These are phyloP conservation scores for Heliconius eleuchia DNA, from an alignment of 1,140 invertebrate species.

Conservation along the genomic window DNA sequence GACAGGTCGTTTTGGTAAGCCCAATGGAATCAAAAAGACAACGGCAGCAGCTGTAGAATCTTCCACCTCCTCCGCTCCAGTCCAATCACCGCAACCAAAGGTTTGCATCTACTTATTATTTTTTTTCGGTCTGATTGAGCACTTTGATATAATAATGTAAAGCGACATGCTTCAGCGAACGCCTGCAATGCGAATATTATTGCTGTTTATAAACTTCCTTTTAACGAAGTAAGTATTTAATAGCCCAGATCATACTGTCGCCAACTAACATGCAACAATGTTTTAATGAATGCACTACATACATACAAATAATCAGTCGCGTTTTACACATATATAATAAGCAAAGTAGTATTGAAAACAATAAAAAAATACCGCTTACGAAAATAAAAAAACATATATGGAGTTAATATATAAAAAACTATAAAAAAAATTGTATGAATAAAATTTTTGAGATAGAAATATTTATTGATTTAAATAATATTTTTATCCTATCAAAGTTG, in stretches of 20 bases:
- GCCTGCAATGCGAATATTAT: slow-evolving; percentile 54
- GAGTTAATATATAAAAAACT: too few relatives aligned
- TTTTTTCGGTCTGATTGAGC: slow-evolving; percentile 26
- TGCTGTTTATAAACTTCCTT: slow-evolving; percentile 37
- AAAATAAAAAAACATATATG: too few relatives aligned
- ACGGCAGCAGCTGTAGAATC: slow-evolving; percentile 48
- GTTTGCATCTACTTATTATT: slow-evolving; percentile 46
- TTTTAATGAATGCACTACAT: neutral
- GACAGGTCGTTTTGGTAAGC: slow-evolving; percentile 73
- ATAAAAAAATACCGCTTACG: too few relatives aligned
- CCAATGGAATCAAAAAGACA: slow-evolving; percentile 56
- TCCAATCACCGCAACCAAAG: slow-evolving; percentile 65
- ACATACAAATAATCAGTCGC: too few relatives aligned
- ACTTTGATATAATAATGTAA: slow-evolving; percentile 40
- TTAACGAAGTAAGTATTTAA: slow-evolving; percentile 35
- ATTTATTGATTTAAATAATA: too few relatives aligned
- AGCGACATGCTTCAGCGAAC: slow-evolving; percentile 53
- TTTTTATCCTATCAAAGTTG: too few relatives aligned
- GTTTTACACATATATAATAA: too few relatives aligned
- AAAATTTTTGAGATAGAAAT: too few relatives aligned
- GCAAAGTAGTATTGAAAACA: too few relatives aligned
- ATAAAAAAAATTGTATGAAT: too few relatives aligned
- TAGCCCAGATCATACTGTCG: slow-evolving; percentile 25
- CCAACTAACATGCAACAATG: neutral
- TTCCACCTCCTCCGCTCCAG: slow-evolving; percentile 49